Percentiles rank a stretch among this genome's conserved stretches.
phyloP scores from a whole-genome alignment of 1,140 invertebrate species.

The Meloidogyne floridensis region DNA sequence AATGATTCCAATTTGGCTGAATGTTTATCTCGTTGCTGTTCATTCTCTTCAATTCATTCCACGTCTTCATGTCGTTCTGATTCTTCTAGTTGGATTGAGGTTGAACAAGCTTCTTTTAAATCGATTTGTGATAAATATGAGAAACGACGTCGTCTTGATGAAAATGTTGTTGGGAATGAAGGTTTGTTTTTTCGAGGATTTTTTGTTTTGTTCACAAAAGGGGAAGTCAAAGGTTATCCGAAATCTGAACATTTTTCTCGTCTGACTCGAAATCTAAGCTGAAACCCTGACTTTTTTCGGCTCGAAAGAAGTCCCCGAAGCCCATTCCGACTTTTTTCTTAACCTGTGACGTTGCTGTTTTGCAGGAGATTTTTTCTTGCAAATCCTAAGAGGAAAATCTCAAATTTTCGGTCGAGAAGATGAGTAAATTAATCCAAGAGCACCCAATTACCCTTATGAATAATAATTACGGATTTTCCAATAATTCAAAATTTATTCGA shows the following conservation, averaged over 20 bases:
- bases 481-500: not conserved
- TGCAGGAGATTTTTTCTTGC: no score
- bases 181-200: not conserved
- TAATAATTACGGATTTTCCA: no score
- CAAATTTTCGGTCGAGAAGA: no score
- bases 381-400: no score
- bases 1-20: not conserved
- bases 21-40: constrained; percentile 7
- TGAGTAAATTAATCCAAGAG: no score
- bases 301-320: no score
- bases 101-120: constrained; percentile 36
- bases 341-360: no score
- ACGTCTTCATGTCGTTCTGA: not conserved
- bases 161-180: not conserved
- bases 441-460: no score
- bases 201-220: not conserved
- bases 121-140: constrained; percentile 33
- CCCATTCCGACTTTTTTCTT: no score
- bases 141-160: constrained; percentile 28
- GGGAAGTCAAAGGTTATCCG: not conserved
- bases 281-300: no score
- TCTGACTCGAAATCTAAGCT: no score
- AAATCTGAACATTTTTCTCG: no score
- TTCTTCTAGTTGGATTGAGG: constrained; percentile 31
- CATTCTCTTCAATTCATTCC: constrained; percentile 22